Evolutionary conservation across 2,888 invertebrate genomes (phyloP).

Genomic region (Pterostichus madidus): DNA sequence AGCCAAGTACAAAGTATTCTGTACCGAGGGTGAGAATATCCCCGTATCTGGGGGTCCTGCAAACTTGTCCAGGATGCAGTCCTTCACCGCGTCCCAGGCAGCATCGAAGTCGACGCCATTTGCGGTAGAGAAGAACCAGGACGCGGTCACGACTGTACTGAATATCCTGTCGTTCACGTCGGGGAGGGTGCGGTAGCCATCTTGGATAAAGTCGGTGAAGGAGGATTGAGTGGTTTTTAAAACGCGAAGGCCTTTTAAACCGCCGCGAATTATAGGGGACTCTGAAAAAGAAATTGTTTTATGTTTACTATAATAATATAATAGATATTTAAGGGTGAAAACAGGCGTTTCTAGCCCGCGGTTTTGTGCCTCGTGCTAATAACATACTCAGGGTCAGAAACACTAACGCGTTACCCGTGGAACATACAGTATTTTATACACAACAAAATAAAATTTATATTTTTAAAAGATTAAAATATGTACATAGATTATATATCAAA

Average conservation of each 20-base stretch:
- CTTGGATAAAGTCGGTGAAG: conserved; percentile 88
- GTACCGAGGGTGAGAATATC: conserved; percentile 88
- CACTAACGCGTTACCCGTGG: too few relatives aligned
- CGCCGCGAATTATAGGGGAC: conserved; percentile 82
- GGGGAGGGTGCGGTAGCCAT: conserved; percentile 87
- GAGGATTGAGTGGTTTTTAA: conserved; percentile 90
- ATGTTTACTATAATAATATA: too few relatives aligned
- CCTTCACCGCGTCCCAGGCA: conserved; percentile 85
- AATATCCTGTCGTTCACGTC: conserved; percentile 88
- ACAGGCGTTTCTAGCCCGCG: too few relatives aligned
- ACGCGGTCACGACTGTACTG: conserved; percentile 87
- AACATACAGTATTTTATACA: too few relatives aligned
- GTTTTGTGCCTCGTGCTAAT: too few relatives aligned
- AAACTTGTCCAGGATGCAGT: conserved; percentile 86
- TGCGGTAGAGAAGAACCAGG: conserved; percentile 86
- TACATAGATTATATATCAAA: too few relatives aligned
- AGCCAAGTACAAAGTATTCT: conserved; percentile 87
- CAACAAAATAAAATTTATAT: too few relatives aligned
- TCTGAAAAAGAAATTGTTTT: too few relatives aligned
- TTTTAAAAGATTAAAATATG: too few relatives aligned
- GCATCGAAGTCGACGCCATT: conserved; percentile 84
- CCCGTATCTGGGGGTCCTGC: conserved; percentile 87
- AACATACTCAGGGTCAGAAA: too few relatives aligned
- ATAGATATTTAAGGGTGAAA: too few relatives aligned
- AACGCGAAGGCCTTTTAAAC: conserved; percentile 85